These are phyloP conservation scores for Harlomillsia oculata DNA, from an alignment of 1,140 invertebrate genomes.

Conservation along the genomic window DNA sequence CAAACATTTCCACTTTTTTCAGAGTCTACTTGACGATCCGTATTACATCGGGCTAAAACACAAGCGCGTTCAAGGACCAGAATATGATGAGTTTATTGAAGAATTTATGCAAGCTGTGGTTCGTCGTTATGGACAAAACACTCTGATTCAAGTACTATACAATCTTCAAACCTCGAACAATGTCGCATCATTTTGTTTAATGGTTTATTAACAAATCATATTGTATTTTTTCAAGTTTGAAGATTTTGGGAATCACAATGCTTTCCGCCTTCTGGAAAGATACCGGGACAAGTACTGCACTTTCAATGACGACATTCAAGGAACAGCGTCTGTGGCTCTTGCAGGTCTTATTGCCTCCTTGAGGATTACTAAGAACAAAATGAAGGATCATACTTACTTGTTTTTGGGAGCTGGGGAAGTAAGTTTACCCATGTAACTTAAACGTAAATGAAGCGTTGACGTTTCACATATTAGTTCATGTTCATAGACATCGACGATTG, in stretches of 20 bases:
- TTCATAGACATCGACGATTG: too few species aligned
- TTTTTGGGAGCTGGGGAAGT: slow-evolving; percentile 89
- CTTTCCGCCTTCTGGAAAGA: slow-evolving; percentile 72
- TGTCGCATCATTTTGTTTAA: not conserved
- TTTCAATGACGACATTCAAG: slow-evolving; percentile 95
- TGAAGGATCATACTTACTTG: slow-evolving; percentile 71
- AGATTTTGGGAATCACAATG: slow-evolving; percentile 87
- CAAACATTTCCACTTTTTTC: too few species aligned
- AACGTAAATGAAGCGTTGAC: too few species aligned
- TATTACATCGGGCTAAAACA: slow-evolving; percentile 86
- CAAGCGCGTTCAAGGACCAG: slow-evolving; percentile 62
- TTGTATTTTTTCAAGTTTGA: slow-evolving; percentile 64
- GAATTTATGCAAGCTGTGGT: slow-evolving; percentile 94
- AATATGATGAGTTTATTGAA: slow-evolving; percentile 88
- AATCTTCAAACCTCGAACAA: not conserved
- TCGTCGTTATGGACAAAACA: slow-evolving; percentile 68
- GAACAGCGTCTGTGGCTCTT: slow-evolving; percentile 64
- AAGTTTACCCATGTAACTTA: too few species aligned
- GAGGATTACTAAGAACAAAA: slow-evolving; percentile 59
- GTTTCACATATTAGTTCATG: too few species aligned
- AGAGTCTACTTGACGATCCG: slow-evolving; percentile 71
- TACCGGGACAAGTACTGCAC: slow-evolving; percentile 80
- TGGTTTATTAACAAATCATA: slow-evolving; percentile 5
- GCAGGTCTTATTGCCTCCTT: slow-evolving; percentile 79
- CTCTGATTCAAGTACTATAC: slow-evolving; percentile 50